Evolutionary conservation across 2,113 vertebrate genomes (phyloP), one percentile per base, ranked within the genome.

Genomic region (Rhinogobius similis): DNA sequence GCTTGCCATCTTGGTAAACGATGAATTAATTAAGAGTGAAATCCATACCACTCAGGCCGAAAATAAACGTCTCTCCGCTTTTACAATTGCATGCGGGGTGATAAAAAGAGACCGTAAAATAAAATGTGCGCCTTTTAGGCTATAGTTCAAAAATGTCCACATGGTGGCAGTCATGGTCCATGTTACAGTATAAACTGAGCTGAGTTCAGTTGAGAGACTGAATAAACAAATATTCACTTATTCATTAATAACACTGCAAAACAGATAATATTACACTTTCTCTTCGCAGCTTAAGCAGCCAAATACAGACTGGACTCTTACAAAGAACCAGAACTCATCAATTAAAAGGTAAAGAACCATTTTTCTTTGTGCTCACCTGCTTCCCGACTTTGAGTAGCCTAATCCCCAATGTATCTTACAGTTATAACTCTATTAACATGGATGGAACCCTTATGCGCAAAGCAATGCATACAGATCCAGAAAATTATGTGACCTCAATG

Each of bases 351-450:
- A 94, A 4, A 0, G 9, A 11, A 48, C n/a, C 55, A n/a, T n/a
- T 20, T 44, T 27, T 13, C 29, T 38, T 62, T 48, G 13, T 16
- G 9, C 16, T 61, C 14, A 32, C 3, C 5, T 23, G 10, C 16
- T 46, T 43, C 26, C 50, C 12, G n/a, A 39, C 46, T 38, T 4
- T 62, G 23, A 38, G 64, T 68, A 18, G 18, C 44, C 20, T 48
- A 61, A 70, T 67, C 21, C 70, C 38, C 66, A 38, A 36, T 70
- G 2, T 20, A 26, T 13, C 18, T 7, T 84, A 10, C 70, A 94
- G 93, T 73, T 94, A 88, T 78, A 96, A 96, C 76, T 95, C 96
- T 16, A 92, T 95, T 82, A 96, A 96, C 88, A 93, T 96, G 92
- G 96, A 97, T 74, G 94, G 95, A 0, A 85, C 94, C 7, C 90